A percentile compares a stretch with the other conserved stretches of the same genome.
These are phyloP conservation scores for Brachycybe producta DNA, from an alignment of 2,888 invertebrate genomes.

Conservation along the genomic window DNA sequence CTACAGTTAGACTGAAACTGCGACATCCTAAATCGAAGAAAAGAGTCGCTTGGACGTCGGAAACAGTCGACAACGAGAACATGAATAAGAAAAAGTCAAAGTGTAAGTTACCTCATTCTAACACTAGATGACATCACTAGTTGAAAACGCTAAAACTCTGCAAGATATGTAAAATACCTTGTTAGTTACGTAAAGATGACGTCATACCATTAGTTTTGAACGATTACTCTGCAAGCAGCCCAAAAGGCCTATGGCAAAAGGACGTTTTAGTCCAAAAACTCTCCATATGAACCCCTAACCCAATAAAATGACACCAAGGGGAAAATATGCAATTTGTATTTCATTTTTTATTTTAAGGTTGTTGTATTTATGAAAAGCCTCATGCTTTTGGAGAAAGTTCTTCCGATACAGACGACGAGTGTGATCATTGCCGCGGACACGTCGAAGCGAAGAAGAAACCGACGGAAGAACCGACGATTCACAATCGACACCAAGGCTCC, in stretches of 20 bases:
- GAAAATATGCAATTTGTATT: not conserved
- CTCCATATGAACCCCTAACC: too few relatives aligned
- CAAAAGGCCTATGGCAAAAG: too few relatives aligned
- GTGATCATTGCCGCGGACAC: constrained; percentile 75
- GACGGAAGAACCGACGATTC: not conserved
- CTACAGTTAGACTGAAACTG: constrained; percentile 50
- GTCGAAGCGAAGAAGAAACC: constrained; percentile 46
- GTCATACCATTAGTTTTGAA: too few relatives aligned
- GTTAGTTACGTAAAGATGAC: too few relatives aligned
- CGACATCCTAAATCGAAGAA: constrained; percentile 60
- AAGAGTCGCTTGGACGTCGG: constrained; percentile 72
- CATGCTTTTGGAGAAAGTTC: constrained; percentile 76
- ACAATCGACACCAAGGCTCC: not conserved
- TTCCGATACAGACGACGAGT: constrained; percentile 66
- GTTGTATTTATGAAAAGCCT: constrained; percentile 90
- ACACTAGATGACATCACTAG: too few relatives aligned
- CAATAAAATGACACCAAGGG: too few relatives aligned
- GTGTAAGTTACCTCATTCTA: too few relatives aligned
- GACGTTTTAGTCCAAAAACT: too few relatives aligned
- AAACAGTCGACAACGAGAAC: constrained; percentile 87
- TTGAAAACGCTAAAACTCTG: too few relatives aligned
- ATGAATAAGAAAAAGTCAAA: constrained; percentile 94
- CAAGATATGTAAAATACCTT: too few relatives aligned
- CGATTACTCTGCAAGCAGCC: too few relatives aligned
- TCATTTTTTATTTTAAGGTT: constrained; percentile 47